These are phyloP conservation scores for Ophiodon elongatus DNA, from an alignment of 2,113 vertebrate species.

Conservation along the genomic window DNA sequence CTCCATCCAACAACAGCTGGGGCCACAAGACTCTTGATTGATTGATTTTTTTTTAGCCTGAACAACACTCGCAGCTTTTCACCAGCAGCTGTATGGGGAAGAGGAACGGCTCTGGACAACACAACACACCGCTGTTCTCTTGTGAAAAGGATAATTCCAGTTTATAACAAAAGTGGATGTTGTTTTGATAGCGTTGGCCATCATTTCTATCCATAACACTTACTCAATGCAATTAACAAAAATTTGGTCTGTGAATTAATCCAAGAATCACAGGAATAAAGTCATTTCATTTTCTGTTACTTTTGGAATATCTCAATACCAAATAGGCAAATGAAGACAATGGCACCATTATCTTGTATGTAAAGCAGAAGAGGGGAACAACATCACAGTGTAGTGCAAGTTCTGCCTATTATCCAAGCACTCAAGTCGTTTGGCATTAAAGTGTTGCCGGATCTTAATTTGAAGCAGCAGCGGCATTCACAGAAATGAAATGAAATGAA, in stretches of 20 bases:
- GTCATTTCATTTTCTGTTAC: background rate
- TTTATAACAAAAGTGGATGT: background rate
- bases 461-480: background rate
- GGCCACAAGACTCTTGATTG: slow-evolving; percentile 27
- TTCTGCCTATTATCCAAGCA: background rate
- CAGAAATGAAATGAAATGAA: background rate
- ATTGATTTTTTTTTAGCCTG: slow-evolving; percentile 17
- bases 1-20: slow-evolving; percentile 56
- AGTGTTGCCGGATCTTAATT: background rate
- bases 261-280: background rate
- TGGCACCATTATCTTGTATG: background rate
- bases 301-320: background rate
- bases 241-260: too few species aligned
- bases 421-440: background rate
- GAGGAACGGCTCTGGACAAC: background rate
- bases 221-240: background rate
- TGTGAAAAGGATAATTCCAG: background rate
- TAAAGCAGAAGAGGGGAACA: background rate
- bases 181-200: too few species aligned
- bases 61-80: slow-evolving; percentile 16
- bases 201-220: background rate
- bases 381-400: background rate
- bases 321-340: background rate
- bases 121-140: background rate
- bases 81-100: slow-evolving; percentile 35